Base-by-base conservation (phyloP, 2,113 vertebrate species). In the Zeus faber region DNA sequence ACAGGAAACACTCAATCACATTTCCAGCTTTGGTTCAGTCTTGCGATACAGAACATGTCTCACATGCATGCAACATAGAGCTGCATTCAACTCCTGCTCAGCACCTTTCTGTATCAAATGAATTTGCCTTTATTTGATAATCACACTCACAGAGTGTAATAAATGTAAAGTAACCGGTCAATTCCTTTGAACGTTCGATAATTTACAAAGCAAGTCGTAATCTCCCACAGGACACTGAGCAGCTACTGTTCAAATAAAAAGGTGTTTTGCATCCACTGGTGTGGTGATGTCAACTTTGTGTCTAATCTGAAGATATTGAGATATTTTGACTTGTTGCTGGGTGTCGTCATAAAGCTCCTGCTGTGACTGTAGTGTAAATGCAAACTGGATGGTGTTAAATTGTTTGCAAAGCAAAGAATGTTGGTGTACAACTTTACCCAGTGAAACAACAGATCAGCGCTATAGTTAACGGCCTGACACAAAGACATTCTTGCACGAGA, bases 181-280 rank as follows among this genome's bases (percentile, higher is more conserved):
- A 13, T 11, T 23, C 20, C 1, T 50, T 48, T 22, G 14, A 29
- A 56, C 17, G 20, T 49, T 70, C 25, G 67, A 77, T 67, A 27
- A 65, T 73, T 76, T 47, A 47, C 61, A 62, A 62, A 77, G 60
- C 17, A 37, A 51, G 51, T 18, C 46, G 50, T 1, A 7, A 20
- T 13, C 6, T 29, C 6, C 46, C 40, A 23, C 4, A 22, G 39
- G 6, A 20, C 33, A 8, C 25, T 29, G 1, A 48, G 33, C 39
- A 35, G 2, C 5, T 16, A 13, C 17, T 40, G 11, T 14, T 18
- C 18, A 25, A 6, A 14, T 5, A 5, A n/a, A 14, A n/a, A 40
- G 16, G 5, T 16, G 16, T n/a, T n/a, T n/a, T n/a, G n/a, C n/a
- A 57, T 24, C 27, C 5, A 37, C 4, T 14, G 24, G 11, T 26